Evolutionary conservation across 2,888 invertebrate genomes (phyloP).

Genomic region (Frankliniella fusca): DNA sequence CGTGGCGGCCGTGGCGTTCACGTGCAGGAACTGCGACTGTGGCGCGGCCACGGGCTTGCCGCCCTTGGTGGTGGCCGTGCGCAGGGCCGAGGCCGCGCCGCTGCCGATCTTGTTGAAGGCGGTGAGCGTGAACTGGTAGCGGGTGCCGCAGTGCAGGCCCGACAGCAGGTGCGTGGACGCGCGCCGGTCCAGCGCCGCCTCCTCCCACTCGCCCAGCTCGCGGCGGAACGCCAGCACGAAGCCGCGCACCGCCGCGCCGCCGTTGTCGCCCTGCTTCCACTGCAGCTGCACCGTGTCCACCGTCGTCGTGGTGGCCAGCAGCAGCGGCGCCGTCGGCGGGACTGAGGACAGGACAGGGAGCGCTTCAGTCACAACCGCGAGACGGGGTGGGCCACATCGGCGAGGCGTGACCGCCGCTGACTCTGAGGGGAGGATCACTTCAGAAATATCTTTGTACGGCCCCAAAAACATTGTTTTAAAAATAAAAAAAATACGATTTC

Average conservation of each 20-base stretch:
- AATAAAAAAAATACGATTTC: no score
- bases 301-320: constrained; percentile 52
- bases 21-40: constrained; percentile 46
- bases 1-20: constrained; percentile 47
- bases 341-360: constrained; percentile 48
- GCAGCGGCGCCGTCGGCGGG: constrained; percentile 55
- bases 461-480: no score
- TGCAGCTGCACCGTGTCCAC: constrained; percentile 54
- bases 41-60: constrained; percentile 45
- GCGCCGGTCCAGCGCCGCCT: constrained; percentile 51
- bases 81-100: constrained; percentile 47
- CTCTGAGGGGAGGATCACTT: no score
- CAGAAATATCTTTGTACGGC: no score
- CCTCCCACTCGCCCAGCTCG: constrained; percentile 55
- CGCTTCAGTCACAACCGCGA: no score
- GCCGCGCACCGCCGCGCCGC: constrained; percentile 54
- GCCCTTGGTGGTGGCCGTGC: constrained; percentile 48
- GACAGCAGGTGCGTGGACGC: constrained; percentile 46
- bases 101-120: constrained; percentile 49
- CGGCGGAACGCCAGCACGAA: constrained; percentile 53
- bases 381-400: no score
- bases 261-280: constrained; percentile 55
- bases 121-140: constrained; percentile 48
- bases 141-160: constrained; percentile 47
- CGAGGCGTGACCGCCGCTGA: no score